Percentiles rank a stretch among this genome's conserved stretches.
Conservation (phyloP, 2,797 vertebrate species). For the Alauda arvensis region DNA sequence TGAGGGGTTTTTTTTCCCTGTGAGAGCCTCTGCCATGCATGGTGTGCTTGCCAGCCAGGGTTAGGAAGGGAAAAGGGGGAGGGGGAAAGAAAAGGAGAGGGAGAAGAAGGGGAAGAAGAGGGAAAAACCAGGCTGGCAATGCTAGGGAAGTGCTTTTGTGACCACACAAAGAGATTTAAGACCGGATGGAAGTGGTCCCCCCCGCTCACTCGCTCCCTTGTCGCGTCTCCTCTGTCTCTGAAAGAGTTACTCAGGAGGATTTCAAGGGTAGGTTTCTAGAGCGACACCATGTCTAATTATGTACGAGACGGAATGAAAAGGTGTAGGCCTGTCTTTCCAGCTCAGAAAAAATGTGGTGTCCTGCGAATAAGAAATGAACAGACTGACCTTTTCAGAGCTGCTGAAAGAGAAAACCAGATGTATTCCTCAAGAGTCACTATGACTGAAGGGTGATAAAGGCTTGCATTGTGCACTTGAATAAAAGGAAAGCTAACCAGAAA, state of each 20-base stretch:
- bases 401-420: constrained; percentile 84
- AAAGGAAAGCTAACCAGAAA: constrained; percentile 81
- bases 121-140: not conserved
- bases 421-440: constrained; percentile 83
- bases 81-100: not conserved
- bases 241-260: constrained; percentile 63
- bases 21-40: not conserved
- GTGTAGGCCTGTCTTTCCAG: constrained; percentile 78
- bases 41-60: not conserved
- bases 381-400: constrained; percentile 81
- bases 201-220: not conserved
- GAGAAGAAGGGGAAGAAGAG: not conserved
- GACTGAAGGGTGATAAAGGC: constrained; percentile 80
- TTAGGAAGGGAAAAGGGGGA: not conserved
- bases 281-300: constrained; percentile 73
- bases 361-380: constrained; percentile 81
- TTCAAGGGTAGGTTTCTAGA: constrained; percentile 73
- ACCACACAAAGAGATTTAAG: constrained; percentile 58
- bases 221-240: constrained; percentile 12
- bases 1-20: not conserved
- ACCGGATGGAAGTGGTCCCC: constrained; percentile 47
- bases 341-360: constrained; percentile 74
- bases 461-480: constrained; percentile 78
- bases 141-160: constrained; percentile 50
- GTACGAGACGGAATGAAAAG: constrained; percentile 74